Percentiles rank a stretch among this genome's conserved stretches.
phyloP scores from a whole-genome alignment of 2,797 vertebrate genomes.

The Hemitrygon akajei region DNA sequence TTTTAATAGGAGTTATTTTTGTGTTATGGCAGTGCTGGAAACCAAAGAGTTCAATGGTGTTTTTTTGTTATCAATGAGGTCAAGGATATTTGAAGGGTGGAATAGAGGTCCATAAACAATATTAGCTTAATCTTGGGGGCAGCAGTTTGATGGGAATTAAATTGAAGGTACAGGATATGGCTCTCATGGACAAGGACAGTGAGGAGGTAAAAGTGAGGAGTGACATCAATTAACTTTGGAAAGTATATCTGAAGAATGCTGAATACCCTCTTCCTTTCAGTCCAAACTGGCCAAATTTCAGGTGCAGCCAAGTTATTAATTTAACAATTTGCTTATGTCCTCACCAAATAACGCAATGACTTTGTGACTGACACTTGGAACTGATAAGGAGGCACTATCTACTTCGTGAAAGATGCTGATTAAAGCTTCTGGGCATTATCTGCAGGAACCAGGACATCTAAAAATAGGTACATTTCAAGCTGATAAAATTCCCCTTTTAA shows the following conservation, averaged over 20 bases:
- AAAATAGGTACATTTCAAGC: not conserved
- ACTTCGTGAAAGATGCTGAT: not conserved
- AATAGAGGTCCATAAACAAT: not conserved
- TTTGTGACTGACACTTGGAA: not conserved
- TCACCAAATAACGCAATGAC: not conserved
- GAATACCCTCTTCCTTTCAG: too few relatives aligned
- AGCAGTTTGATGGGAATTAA: not conserved
- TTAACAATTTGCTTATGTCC: not conserved
- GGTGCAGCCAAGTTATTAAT: too few relatives aligned
- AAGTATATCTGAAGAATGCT: too few relatives aligned
- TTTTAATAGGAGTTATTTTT: too few relatives aligned
- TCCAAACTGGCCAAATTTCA: too few relatives aligned
- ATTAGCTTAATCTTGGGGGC: not conserved
- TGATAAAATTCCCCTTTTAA: slow-evolving; percentile 1
- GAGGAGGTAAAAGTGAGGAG: not conserved
- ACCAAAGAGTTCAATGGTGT: not conserved
- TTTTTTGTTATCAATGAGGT: not conserved
- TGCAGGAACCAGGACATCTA: not conserved
- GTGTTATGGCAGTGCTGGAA: too few relatives aligned
- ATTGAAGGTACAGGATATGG: not conserved
- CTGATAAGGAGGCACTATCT: not conserved
- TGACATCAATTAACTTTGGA: not conserved
- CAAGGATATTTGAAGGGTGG: not conserved
- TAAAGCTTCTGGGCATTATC: not conserved
- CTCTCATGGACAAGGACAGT: not conserved